Evolutionary conservation across 2,113 vertebrate species (phyloP).

Genomic region (Motacilla alba): DNA sequence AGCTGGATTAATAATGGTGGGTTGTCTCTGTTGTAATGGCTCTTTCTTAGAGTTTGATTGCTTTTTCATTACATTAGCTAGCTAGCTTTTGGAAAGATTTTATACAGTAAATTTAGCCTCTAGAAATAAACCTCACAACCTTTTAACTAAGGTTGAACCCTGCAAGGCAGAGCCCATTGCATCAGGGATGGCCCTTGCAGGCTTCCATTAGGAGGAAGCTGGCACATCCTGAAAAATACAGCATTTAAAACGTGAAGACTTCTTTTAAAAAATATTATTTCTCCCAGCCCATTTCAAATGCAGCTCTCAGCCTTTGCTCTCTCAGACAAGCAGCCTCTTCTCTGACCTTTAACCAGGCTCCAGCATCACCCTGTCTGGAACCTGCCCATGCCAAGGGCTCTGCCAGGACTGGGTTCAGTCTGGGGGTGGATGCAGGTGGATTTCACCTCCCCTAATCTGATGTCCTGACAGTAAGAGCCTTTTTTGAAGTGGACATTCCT

Average conservation of each 20-base stretch:
- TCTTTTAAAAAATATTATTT: not conserved
- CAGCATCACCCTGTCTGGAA: not conserved
- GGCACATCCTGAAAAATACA: not conserved
- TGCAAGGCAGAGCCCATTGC: not conserved
- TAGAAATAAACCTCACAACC: not conserved
- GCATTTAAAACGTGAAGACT: not conserved
- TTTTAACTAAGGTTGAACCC: not conserved
- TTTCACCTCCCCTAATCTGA: not conserved
- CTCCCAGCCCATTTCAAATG: not conserved
- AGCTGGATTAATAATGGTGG: not conserved
- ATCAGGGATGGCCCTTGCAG: not conserved
- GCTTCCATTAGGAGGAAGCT: not conserved
- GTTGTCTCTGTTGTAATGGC: not conserved
- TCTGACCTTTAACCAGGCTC: not conserved
- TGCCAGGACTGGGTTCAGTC: not conserved
- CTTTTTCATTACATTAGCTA: conserved; percentile 1
- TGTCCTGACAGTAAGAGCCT: not conserved
- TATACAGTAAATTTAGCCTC: not conserved
- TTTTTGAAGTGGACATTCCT: not conserved
- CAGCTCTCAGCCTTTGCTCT: not conserved
- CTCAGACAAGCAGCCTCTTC: not conserved
- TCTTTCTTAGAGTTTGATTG: not conserved
- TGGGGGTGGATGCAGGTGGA: not conserved
- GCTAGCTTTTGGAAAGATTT: not conserved
- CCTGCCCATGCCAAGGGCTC: not conserved